phyloP scores from a whole-genome alignment of 2,113 vertebrate genomes.

The Atractosteus spatula region DNA sequence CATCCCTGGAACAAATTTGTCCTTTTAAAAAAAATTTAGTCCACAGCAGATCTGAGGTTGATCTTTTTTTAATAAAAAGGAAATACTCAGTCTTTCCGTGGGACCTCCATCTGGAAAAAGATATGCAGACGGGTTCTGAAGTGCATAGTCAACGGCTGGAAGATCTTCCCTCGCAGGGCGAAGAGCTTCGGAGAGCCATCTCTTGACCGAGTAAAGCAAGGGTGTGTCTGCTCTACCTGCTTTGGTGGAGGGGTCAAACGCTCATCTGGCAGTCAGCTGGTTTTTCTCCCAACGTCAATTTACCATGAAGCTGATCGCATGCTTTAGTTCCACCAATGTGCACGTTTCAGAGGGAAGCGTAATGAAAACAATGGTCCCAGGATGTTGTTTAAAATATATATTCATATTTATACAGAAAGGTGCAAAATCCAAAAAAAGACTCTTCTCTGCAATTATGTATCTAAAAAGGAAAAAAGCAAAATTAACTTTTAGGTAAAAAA shows the following conservation, averaged over 20 bases:
- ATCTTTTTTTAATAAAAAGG: conserved; percentile 48
- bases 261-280: conserved; percentile 48
- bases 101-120: conserved; percentile 59
- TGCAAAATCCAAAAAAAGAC: conserved; percentile 72
- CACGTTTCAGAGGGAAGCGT: conserved; percentile 65
- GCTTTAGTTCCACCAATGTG: conserved; percentile 70
- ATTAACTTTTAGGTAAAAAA: conserved; percentile 14
- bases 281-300: conserved; percentile 53
- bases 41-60: conserved; percentile 79
- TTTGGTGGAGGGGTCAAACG: conserved; percentile 51
- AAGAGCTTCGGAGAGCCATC: conserved; percentile 36
- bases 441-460: conserved; percentile 75
- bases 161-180: conserved; percentile 45
- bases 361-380: conserved; percentile 69
- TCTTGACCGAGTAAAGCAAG: conserved; percentile 47
- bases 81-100: conserved; percentile 63
- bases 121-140: conserved; percentile 48
- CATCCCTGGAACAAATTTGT: conserved; percentile 49
- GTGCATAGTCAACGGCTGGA: conserved; percentile 53
- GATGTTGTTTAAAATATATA: conserved; percentile 46
- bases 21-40: conserved; percentile 63
- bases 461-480: conserved; percentile 62
- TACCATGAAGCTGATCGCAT: conserved; percentile 65
- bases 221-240: conserved; percentile 43
- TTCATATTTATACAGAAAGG: conserved; percentile 72